Percentiles rank a stretch among this genome's conserved stretches.
Conservation (phyloP, 2,113 vertebrate species). For the Muntiacus muntjak region DNA sequence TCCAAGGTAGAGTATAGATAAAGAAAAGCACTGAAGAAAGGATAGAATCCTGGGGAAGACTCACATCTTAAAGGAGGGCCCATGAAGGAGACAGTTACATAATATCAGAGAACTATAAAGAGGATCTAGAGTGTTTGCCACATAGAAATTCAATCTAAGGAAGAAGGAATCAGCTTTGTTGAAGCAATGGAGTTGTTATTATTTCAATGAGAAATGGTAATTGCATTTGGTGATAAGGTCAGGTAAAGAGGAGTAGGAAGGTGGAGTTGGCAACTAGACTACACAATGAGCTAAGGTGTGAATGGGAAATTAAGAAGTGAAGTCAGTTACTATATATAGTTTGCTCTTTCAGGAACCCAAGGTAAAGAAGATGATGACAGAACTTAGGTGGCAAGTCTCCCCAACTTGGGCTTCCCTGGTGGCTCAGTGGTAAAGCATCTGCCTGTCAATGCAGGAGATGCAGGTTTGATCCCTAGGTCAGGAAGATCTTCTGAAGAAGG, state of each 20-base stretch:
- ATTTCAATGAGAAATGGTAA: neutral
- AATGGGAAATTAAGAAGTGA: neutral
- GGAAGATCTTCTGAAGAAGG: neutral
- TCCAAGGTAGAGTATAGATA: neutral
- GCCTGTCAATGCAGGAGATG: neutral
- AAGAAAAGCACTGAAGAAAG: neutral
- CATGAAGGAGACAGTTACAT: neutral
- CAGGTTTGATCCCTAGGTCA: neutral
- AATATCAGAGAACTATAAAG: neutral
- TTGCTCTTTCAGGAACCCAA: neutral
- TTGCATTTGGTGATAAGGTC: neutral
- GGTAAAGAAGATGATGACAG: neutral
- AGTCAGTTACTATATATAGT: neutral
- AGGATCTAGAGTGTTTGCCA: neutral
- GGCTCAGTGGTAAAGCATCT: neutral
- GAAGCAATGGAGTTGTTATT: neutral
- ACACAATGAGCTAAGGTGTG: neutral
- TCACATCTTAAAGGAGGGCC: neutral
- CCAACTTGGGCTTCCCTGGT: neutral
- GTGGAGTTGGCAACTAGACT: neutral
- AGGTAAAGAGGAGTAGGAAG: neutral
- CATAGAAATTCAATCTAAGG: neutral
- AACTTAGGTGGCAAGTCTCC: neutral
- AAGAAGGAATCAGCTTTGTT: neutral
- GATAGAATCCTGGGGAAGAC: neutral